Evolutionary conservation across 2,113 vertebrate genomes (phyloP), one percentile per base, ranked within the genome.

Genomic region (Halichoerus grypus): DNA sequence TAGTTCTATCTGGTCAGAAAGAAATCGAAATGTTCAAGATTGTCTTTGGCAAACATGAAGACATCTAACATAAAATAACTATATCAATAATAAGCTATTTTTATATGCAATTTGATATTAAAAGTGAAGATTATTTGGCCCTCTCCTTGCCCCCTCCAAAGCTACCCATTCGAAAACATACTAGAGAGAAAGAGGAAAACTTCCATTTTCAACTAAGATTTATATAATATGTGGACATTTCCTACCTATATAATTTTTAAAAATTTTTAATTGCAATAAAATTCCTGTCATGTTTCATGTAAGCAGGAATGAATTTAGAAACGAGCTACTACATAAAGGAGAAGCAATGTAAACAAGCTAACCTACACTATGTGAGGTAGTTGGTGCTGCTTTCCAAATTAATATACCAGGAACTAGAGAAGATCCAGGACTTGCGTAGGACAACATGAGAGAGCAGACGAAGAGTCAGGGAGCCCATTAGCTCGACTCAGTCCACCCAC

Each of bases 201-300:
- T 71, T 94, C 59, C 53, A 65, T 74, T 91, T 90, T 92, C n/a
- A 93, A 28, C 80, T 69, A 79, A 88, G 96, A 89, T 95, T 83
- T 94, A 65, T 33, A 53, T 86, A 91, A 88, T 14, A 49, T 80
- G 13, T 71, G 19, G 69, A 51, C 12, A 94, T 97, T 93, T 88
- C 81, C 77, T 91, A 85, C 8, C 49, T 61, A 33, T 69, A 86
- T 65, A 85, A 42, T 86, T 57, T 82, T 72, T 49, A 16, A 92
- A 61, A 74, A 33, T 63, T 71, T 82, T 94, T 88, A 84, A 95
- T 71, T 93, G 28, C 49, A 94, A 33, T 74, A 7, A 72, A 88
- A 92, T 6, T 55, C 42, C 84, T 90, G 77, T 42, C 69, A 79
- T 80, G 36, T 77, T 88, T 94, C 33, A 31, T 65, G 9, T 39